Evolutionary conservation across 2,113 vertebrate species (phyloP), one percentile per base, ranked within the genome.

Genomic region (Cnemophilus loriae): DNA sequence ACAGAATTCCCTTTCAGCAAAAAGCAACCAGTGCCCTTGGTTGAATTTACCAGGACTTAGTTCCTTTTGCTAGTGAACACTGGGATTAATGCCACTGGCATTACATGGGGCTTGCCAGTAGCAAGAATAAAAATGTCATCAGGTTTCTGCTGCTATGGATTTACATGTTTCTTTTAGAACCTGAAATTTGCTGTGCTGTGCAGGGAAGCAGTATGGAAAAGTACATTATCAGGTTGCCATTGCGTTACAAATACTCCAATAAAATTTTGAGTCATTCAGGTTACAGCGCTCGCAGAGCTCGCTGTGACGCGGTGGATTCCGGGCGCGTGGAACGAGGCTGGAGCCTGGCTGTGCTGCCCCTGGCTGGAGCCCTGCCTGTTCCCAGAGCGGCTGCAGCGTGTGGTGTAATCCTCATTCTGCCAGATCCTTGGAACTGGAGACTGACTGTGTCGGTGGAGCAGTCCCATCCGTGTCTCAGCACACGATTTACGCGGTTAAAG

Each of bases 321-420:
- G 8, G 55, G 22, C 1, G 3, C 44, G 50, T 0, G 3, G 61
- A 65, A 6, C 1, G 24, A 13, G 68, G 57, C 59, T 67, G 27
- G 46, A 46, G 63, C 46, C 3, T n/a, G 60, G 14, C 69, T 52
- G 30, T 52, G 52, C 73, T 64, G 49, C 13, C 61, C 32, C 30
- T 61, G 9, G 2, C 39, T 16, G 53, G 11, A 85, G 61, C 30
- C 4, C 39, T 33, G 42, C 76, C 55, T 30, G 23, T 30, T 65
- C 68, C 52, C 2, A 1, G 39, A 23, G 68, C 0, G 3, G 27
- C 81, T 73, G 61, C 77, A 63, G 67, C 0, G 0, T 17, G 74
- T 26, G 5, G 13, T 9, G 5, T 16, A 27, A 81, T 61, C 60
- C 79, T 71, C 19, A 0, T 37, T 49, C 57, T 0, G 0, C 60